Evolutionary conservation across 2,113 vertebrate species (phyloP).

Genomic region (Trogon melanurus): DNA sequence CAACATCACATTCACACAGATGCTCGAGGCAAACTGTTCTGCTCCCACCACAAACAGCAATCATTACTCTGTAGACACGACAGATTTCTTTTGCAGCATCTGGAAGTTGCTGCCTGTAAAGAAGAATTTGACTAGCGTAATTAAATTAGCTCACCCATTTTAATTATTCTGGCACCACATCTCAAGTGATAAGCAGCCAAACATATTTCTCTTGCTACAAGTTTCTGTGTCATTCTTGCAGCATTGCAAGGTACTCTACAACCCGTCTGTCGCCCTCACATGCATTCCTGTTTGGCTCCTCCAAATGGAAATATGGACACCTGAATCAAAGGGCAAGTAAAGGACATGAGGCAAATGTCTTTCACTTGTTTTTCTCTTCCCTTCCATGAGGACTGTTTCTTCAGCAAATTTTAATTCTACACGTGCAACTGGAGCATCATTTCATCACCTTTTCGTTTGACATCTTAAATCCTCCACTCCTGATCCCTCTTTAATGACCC

Average conservation of each 20-base stretch:
- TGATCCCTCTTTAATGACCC: background rate
- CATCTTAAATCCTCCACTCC: background rate
- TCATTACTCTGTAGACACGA: slow-evolving; percentile 18
- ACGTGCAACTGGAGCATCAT: background rate
- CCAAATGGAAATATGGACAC: background rate
- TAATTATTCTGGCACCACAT: slow-evolving; percentile 37
- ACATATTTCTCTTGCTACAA: background rate
- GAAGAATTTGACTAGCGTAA: slow-evolving; percentile 45
- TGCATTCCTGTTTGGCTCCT: background rate
- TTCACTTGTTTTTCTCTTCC: background rate
- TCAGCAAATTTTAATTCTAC: background rate
- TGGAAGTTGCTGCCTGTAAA: slow-evolving; percentile 30
- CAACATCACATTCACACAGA: slow-evolving; percentile 3
- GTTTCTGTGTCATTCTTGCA: background rate
- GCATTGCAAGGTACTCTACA: background rate
- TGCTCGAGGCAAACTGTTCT: slow-evolving; percentile 31
- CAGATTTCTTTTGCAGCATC: slow-evolving; percentile 39
- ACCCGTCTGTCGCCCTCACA: background rate
- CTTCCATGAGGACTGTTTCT: background rate
- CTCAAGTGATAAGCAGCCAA: slow-evolving; percentile 35
- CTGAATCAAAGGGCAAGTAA: background rate
- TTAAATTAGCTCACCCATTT: slow-evolving; percentile 45
- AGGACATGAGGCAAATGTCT: background rate
- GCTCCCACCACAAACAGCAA: slow-evolving; percentile 24
- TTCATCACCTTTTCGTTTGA: background rate